A percentile compares a stretch with the other conserved stretches of the same genome.
Conservation (phyloP, 2,797 vertebrate genomes). For the Falco naumanni region DNA sequence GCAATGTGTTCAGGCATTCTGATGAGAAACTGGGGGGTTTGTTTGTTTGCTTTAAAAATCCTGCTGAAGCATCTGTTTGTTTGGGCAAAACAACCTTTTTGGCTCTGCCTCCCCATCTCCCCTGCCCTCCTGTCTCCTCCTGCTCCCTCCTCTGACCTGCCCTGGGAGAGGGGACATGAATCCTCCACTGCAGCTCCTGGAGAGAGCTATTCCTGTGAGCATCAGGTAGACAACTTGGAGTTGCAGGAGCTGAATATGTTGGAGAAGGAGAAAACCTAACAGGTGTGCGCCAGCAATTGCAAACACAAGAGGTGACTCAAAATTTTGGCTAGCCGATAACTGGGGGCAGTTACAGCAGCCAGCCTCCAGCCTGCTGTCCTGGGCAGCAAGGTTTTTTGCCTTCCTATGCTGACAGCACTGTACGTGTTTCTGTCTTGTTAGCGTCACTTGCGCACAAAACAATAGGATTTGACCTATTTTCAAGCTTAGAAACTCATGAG, state of each 20-base stretch:
- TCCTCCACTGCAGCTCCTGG: not conserved
- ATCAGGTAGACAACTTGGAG: rapidly evolving
- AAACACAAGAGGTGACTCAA: rapidly evolving
- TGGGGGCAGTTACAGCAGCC: rapidly evolving
- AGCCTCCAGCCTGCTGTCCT: not conserved
- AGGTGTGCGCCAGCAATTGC: rapidly evolving
- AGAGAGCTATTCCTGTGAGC: not conserved
- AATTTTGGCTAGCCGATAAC: not conserved
- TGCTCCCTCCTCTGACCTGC: rapidly evolving
- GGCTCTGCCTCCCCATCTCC: no score
- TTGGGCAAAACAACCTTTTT: not conserved
- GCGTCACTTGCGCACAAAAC: not conserved
- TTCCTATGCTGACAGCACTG: rapidly evolving
- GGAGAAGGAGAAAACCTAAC: not conserved
- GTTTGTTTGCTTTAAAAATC: not conserved
- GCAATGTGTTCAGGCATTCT: not conserved
- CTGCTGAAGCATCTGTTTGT: no score
- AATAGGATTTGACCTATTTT: not conserved
- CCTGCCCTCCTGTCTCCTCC: not conserved
- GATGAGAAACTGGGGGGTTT: rapidly evolving
- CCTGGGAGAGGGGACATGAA: rapidly evolving
- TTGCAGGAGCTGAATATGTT: not conserved
- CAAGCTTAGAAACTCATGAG: not conserved
- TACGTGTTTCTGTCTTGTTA: rapidly evolving
- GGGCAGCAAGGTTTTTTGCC: not conserved